These are phyloP conservation scores for Arion vulgaris DNA, from an alignment of 1,140 invertebrate species.

Conservation along the genomic window DNA sequence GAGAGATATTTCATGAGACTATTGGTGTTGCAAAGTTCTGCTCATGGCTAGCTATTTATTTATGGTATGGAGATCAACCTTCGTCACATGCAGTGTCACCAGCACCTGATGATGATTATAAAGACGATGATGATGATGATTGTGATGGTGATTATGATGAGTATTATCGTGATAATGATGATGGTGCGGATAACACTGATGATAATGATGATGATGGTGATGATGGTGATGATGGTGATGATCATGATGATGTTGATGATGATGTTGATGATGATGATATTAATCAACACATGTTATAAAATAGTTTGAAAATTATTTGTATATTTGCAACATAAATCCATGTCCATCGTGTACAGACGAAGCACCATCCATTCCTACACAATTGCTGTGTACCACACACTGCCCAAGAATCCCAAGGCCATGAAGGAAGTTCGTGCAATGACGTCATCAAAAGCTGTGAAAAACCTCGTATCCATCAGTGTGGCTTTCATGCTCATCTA, in stretches of 20 bases:
- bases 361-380: constrained; percentile 67
- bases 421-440: constrained; percentile 52
- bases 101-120: too few relatives aligned
- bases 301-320: too few relatives aligned
- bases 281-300: neutral
- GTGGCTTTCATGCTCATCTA: constrained; percentile 69
- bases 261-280: neutral
- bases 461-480: constrained; percentile 68
- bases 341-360: constrained; percentile 36
- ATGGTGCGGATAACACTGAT: too few relatives aligned
- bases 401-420: constrained; percentile 58
- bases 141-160: neutral
- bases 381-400: constrained; percentile 59
- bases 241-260: constrained; percentile 15
- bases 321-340: too few relatives aligned
- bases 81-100: too few relatives aligned
- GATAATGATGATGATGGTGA: too few relatives aligned
- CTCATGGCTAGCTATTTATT: too few relatives aligned
- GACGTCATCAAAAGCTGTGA: constrained; percentile 60
- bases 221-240: neutral
- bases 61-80: too few relatives aligned
- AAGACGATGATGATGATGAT: too few relatives aligned
- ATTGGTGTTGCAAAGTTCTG: too few relatives aligned
- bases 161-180: neutral
- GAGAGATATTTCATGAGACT: too few relatives aligned